Conservation (phyloP, 2,113 vertebrate genomes). For the Aegotheles bennettii region DNA sequence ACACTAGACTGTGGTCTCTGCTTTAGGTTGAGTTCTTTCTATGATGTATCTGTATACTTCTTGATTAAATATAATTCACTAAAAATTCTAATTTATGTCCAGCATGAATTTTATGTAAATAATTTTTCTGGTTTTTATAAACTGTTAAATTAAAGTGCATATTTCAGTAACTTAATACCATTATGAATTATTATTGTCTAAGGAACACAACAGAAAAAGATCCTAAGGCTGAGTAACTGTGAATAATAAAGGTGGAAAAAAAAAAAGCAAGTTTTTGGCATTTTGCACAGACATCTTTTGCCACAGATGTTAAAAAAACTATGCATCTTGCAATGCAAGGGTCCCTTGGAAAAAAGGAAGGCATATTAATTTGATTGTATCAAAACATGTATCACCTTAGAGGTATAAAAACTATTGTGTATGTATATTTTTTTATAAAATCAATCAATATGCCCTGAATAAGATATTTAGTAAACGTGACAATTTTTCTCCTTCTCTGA, state of each 20-base stretch:
- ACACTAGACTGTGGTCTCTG: background rate
- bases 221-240: background rate
- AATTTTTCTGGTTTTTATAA: background rate
- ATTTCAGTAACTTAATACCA: background rate
- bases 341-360: background rate
- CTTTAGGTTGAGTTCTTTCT: background rate
- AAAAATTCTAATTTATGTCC: background rate
- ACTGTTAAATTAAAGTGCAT: background rate
- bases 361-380: background rate
- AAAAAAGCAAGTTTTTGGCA: background rate
- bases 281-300: background rate
- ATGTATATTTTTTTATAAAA: background rate
- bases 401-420: background rate
- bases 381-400: background rate
- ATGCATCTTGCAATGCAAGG: background rate
- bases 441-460: background rate
- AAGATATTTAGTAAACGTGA: background rate
- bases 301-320: background rate
- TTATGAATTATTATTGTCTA: background rate
- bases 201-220: background rate
- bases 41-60: background rate
- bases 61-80: background rate
- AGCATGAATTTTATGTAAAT: background rate
- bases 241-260: background rate
- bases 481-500: background rate